Base-by-base conservation (phyloP, 2,113 vertebrate species). In the Lampris megalopsis region DNA sequence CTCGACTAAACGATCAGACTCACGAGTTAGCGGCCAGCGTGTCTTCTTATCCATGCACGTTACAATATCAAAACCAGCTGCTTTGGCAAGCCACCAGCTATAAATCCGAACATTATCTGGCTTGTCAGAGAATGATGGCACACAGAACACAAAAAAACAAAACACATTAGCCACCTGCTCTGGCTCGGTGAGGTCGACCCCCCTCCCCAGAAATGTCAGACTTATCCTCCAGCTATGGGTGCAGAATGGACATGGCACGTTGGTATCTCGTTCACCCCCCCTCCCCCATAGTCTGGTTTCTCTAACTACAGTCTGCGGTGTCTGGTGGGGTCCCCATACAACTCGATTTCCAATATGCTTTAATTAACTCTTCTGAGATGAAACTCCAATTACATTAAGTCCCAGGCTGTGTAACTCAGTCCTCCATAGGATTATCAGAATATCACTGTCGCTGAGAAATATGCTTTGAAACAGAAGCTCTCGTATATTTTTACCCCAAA, bases 201-300 rank as follows among this genome's bases (percentile, higher is more conserved):
- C n/a, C 24, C 70, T 73, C n/a, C 24, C 4, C 11, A 48, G 54
- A 89, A 88, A 91, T 88, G 86, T 84, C 84, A 88, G 68, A 35
- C 2, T 53, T n/a, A 43, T 80, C 86, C 84, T 13, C 63, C 53
- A 75, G 82, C 83, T 71, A 78, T 71, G 82, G 70, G 1, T 7
- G 43, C 13, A 56, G 59, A 73, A 10, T 50, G 40, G 43, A 69
- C 77, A 79, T 85, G 77, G 66, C 80, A 77, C 80, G 73, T 70
- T 81, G 60, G 2, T 11, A 54, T 54, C 52, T 13, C 52, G 24
- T n/a, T n/a, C n/a, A n/a, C 11, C 52, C 4, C 4, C 2, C 50
- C 50, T 53, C 50, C 50, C n/a, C 50, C 13, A 53, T 53, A 71
- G 69, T 59, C 64, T 68, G 58, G 71, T 49, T 77, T 70, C 54